Percentiles rank a stretch among this genome's conserved stretches.
These are phyloP conservation scores for Lydus trimaculatus DNA, from an alignment of 2,888 invertebrate genomes.

Conservation along the genomic window DNA sequence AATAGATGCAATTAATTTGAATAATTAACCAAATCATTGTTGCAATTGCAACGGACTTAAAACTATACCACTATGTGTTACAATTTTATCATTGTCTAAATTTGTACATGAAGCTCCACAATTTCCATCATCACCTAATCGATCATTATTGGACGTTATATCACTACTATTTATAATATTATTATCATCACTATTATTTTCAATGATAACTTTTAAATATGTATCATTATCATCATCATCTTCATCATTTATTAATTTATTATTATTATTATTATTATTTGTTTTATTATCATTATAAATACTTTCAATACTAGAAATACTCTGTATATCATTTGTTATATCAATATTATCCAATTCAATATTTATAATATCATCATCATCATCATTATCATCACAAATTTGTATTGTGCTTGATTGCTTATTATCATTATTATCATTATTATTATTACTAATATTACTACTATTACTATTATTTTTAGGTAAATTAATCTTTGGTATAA, in stretches of 20 bases:
- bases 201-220: slow-evolving; percentile 61
- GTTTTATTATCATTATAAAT: slow-evolving; percentile 41
- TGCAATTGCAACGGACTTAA: slow-evolving; percentile 71
- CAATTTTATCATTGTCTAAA: slow-evolving; percentile 44
- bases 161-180: slow-evolving; percentile 44
- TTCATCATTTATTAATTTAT: slow-evolving; percentile 41
- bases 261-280: slow-evolving; percentile 50
- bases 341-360: slow-evolving; percentile 20
- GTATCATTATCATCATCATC: slow-evolving; percentile 49
- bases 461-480: neutral
- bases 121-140: slow-evolving; percentile 21
- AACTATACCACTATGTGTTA: slow-evolving; percentile 66
- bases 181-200: slow-evolving; percentile 52
- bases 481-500: slow-evolving; percentile 9
- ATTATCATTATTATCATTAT: slow-evolving; percentile 4
- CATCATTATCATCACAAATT: slow-evolving; percentile 31
- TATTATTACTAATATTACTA: neutral
- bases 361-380: slow-evolving; percentile 9
- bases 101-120: slow-evolving; percentile 28
- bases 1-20: neutral
- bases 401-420: slow-evolving; percentile 8
- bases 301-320: slow-evolving; percentile 31
- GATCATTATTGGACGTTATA: slow-evolving; percentile 20
- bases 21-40: slow-evolving; percentile 45
- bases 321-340: slow-evolving; percentile 1